Evolutionary conservation across 2,888 invertebrate species (phyloP).

Genomic region (Tryphoninae sp.): DNA sequence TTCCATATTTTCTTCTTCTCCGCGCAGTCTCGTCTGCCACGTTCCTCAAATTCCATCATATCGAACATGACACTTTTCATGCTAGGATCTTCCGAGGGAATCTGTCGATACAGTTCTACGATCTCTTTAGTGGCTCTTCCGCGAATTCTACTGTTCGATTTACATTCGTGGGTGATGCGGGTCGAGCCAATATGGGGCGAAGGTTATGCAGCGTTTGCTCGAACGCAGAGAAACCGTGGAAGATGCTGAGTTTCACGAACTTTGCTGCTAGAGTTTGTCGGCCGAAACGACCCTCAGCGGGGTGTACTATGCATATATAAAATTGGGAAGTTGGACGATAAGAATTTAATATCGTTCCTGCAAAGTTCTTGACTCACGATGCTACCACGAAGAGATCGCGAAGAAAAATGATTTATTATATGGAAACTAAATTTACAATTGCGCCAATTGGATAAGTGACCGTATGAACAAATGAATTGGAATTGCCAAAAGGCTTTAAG

Average conservation of each 20-base stretch:
- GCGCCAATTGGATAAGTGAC: too few relatives aligned
- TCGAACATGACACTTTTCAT: conserved; percentile 69
- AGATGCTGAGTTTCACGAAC: conserved; percentile 74
- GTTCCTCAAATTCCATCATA: conserved; percentile 68
- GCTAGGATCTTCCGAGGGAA: neutral
- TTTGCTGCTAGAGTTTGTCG: conserved; percentile 45
- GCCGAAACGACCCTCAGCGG: neutral
- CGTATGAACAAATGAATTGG: too few relatives aligned
- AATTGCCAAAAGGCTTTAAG: too few relatives aligned
- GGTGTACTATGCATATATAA: neutral
- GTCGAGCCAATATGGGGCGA: conserved; percentile 70
- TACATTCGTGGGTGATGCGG: conserved; percentile 52
- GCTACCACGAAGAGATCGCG: neutral
- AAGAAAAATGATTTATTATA: neutral
- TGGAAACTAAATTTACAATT: neutral
- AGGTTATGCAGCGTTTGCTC: conserved; percentile 71
- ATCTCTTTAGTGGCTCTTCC: conserved; percentile 8
- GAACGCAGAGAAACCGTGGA: conserved; percentile 47
- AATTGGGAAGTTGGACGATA: conserved; percentile 16
- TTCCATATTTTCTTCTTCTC: conserved; percentile 53
- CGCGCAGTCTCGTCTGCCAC: conserved; percentile 51
- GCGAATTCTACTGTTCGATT: conserved; percentile 26
- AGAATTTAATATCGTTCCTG: conserved; percentile 69
- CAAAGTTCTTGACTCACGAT: neutral
- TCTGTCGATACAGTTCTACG: conserved; percentile 30